Base-by-base conservation (phyloP, 2,113 vertebrate genomes). In the Ophthalmolycus amberensis region DNA sequence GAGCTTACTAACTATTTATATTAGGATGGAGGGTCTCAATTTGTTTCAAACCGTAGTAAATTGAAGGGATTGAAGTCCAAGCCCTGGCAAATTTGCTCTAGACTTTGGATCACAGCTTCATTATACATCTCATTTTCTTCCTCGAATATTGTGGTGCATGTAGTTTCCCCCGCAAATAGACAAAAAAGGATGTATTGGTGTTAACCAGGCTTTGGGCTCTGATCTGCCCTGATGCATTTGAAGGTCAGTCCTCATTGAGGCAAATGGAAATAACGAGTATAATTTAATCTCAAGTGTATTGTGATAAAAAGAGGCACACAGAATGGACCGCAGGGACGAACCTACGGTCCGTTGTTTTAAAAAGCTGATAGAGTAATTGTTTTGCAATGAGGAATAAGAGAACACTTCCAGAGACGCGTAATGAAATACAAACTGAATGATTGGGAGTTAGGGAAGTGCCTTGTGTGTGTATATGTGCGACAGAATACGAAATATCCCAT, bases 271-370 rank as follows among this genome's bases (percentile, higher is more conserved):
- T 82, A 90, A 84, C 90, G 86, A 89, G 75, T 54, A 74, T 90
- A 89, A 93, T 94, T 91, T 89, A 89, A 92, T 89, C 77, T 89
- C 69, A 73, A 89, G 85, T 87, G 82, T 63, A 71, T 70, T 81
- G 52, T 87, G 81, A 90, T 90, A 86, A 88, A 86, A 82, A 3
- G 70, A 86, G 71, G 81, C 67, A 70, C 52, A 58, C 75, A 78
- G 69, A 77, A 79, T 79, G 73, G 80, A 58, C 72, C 77, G 54
- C 63, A 2, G 77, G 22, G 59, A 82, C 59, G 29, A 25, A 64
- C 9, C 27, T 34, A 20, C 5, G 5, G 38, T 7, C 40, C 20
- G 48, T 85, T 89, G 73, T 80, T 90, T 87, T 85, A 48, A 82
- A 87, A 85, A 88, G 83, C 83, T 88, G 72, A 85, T 82, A 48